Evolutionary conservation across 2,888 invertebrate species (phyloP).

Genomic region (Acanthococcus lagerstroemiae): DNA sequence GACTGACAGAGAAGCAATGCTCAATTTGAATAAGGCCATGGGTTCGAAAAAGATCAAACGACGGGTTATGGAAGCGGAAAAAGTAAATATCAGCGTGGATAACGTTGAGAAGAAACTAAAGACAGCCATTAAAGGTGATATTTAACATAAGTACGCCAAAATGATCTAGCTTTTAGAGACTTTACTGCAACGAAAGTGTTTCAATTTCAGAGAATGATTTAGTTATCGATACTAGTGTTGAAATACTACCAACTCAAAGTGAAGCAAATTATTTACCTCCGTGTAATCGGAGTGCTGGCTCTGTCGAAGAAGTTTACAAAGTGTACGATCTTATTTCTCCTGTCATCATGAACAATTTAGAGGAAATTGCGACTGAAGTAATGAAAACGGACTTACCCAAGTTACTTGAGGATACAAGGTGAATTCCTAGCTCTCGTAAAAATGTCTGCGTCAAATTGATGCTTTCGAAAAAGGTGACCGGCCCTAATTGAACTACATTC

Average conservation of each 20-base stretch:
- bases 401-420: not conserved
- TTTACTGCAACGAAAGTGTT: too few species aligned
- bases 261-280: not conserved
- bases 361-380: not conserved
- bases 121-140: conserved; percentile 1
- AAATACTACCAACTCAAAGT: not conserved
- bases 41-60: conserved; percentile 6
- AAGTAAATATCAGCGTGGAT: not conserved
- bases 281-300: not conserved
- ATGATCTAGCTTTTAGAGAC: too few species aligned
- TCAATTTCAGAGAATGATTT: not conserved
- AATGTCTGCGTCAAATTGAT: too few species aligned
- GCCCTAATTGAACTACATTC: too few species aligned
- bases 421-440: too few species aligned
- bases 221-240: not conserved
- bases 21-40: not conserved
- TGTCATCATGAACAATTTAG: not conserved
- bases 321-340: not conserved
- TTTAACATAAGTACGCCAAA: not conserved
- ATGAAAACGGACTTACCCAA: not conserved
- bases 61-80: not conserved
- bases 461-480: too few species aligned
- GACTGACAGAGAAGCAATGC: not conserved
- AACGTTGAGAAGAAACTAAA: not conserved
- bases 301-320: conserved; percentile 1